A percentile compares a stretch with the other conserved stretches of the same genome.
Evolutionary conservation across 2,113 vertebrate species (phyloP).

Genomic region (Cryptotis parvus): DNA sequence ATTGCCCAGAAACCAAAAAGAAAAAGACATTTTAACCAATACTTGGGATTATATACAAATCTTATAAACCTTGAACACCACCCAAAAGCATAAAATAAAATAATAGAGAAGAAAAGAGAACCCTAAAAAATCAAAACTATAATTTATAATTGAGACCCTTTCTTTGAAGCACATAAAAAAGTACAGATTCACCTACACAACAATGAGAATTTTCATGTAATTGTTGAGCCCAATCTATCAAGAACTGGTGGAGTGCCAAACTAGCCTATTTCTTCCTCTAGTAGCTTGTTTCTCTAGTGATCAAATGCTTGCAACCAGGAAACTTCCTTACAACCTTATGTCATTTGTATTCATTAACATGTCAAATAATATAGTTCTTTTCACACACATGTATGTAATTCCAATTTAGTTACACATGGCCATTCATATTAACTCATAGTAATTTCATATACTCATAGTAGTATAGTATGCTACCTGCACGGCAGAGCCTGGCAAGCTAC

Average conservation of each 20-base stretch:
- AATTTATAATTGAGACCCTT: not conserved
- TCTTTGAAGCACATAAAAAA: constrained; percentile 5
- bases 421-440: not conserved
- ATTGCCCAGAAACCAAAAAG: too few relatives aligned
- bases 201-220: constrained; percentile 4
- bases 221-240: not conserved
- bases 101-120: too few relatives aligned
- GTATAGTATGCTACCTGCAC: too few relatives aligned
- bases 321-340: not conserved
- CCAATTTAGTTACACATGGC: not conserved
- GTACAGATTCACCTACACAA: not conserved
- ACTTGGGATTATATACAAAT: not conserved
- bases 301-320: not conserved
- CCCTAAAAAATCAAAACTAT: not conserved
- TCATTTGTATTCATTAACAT: not conserved
- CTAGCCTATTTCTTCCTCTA: not conserved
- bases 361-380: not conserved
- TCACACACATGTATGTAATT: not conserved
- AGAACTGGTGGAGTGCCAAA: not conserved
- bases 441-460: not conserved
- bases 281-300: not conserved
- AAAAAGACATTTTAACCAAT: not conserved
- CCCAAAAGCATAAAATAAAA: too few relatives aligned
- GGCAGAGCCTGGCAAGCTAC: too few relatives aligned
- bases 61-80: too few relatives aligned